A percentile compares a stretch with the other conserved stretches of the same genome.
These are phyloP conservation scores for Drosophila pallidifrons DNA, from an alignment of 1,140 invertebrate species.

Conservation along the genomic window DNA sequence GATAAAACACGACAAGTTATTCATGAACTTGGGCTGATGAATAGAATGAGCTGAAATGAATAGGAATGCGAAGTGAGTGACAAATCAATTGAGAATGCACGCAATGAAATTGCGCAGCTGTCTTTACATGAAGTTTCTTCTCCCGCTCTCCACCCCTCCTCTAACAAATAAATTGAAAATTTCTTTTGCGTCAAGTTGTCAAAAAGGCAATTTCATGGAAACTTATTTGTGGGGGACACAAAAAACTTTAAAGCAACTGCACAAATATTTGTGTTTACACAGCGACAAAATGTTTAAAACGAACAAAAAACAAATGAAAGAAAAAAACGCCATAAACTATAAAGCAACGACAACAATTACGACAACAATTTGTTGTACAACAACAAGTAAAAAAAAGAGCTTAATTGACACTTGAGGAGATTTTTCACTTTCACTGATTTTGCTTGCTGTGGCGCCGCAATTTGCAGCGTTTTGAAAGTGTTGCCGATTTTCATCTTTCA, in stretches of 20 bases:
- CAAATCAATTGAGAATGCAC: slow-evolving; percentile 54
- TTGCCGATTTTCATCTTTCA: slow-evolving; percentile 64
- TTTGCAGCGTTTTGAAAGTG: slow-evolving; percentile 64
- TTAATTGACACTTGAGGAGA: slow-evolving; percentile 78
- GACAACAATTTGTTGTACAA: slow-evolving; percentile 56
- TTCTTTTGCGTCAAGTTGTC: slow-evolving; percentile 30
- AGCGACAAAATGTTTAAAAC: slow-evolving; percentile 36
- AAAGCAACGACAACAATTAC: slow-evolving; percentile 43
- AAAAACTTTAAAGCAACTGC: slow-evolving; percentile 44
- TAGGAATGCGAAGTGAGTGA: slow-evolving; percentile 21
- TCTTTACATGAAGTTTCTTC: slow-evolving; percentile 18
- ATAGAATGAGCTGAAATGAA: slow-evolving; percentile 12
- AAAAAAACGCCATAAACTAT: slow-evolving; percentile 23
- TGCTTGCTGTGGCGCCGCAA: slow-evolving; percentile 59
- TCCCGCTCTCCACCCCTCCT: not conserved
- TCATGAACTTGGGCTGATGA: slow-evolving; percentile 15
- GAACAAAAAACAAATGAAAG: slow-evolving; percentile 17
- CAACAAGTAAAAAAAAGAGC: slow-evolving; percentile 32
- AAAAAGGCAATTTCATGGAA: slow-evolving; percentile 47
- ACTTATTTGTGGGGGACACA: slow-evolving; percentile 8
- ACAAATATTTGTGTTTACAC: slow-evolving; percentile 63
- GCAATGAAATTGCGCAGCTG: slow-evolving; percentile 62
- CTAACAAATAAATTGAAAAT: slow-evolving; percentile 38
- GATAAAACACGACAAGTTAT: slow-evolving; percentile 7
- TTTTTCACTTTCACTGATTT: slow-evolving; percentile 82